Evolutionary conservation across 1,140 invertebrate genomes (phyloP), one percentile per base, ranked within the genome.

Genomic region (Streblospio benedicti): DNA sequence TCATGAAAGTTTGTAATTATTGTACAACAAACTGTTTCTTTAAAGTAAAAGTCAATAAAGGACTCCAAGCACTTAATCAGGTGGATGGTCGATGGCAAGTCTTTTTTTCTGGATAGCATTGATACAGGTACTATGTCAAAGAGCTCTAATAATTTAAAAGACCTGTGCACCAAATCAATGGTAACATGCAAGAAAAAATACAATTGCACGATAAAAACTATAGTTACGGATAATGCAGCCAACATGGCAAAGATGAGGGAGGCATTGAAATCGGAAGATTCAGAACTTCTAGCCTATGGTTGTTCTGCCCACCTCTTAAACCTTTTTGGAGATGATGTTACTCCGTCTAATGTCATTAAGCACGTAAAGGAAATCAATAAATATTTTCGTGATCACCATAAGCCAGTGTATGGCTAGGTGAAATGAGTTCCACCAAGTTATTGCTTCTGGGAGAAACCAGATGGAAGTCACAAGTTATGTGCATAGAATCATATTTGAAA

Each of bases 221-320:
- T 51, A 51, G 25, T 51, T 20, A 51, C 49, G 0, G 49, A 51
- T 28, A 51, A 51, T 27, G 25, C 25, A 27, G n/a, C n/a, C n/a
- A 51, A 51, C 6, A 51, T 51, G 49, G 6, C 25, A 28, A 28
- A 27, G 49, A 51, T 51, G 49, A 1, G 49, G 6, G 23, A n/a
- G 25, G 49, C 25, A 51, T n/a, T 51, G 49, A 51, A 14, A 6
- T n/a, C n/a, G n/a, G 20, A 51, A 14, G 51, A 5, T 16, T 5
- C 23, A 27, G 20, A 51, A 4, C 49, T 51, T 20, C 23, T 51
- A 27, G 49, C 31, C 2, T 51, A 51, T 16, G 27, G 49, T 27
- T 51, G 49, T 51, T 51, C 49, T n/a, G n/a, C 49, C n/a, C 49
- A 51, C 27, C 49, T 51, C 18, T n/a, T 51, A 28, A 51, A 51